These are phyloP conservation scores for Phoeniculus purpureus DNA, from an alignment of 2,797 vertebrate species.

Conservation along the genomic window DNA sequence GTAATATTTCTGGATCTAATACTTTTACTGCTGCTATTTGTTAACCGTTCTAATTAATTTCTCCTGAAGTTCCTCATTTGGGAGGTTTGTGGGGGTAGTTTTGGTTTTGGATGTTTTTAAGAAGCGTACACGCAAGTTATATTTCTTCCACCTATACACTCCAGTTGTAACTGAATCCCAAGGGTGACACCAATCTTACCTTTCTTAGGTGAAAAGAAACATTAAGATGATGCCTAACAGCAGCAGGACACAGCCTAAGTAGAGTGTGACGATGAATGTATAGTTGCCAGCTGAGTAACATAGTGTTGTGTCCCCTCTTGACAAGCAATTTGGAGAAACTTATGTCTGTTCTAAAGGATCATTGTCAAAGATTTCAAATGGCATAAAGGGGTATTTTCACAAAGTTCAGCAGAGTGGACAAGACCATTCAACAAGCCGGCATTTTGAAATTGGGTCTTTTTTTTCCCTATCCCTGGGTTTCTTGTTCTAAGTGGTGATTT, in stretches of 20 bases:
- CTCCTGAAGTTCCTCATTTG: neutral
- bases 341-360: neutral
- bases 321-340: neutral
- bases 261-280: neutral
- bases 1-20: neutral
- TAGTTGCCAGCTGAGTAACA: neutral
- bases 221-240: neutral
- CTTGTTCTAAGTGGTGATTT: neutral
- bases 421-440: neutral
- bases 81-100: fast-evolving
- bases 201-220: neutral
- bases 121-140: neutral
- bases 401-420: neutral
- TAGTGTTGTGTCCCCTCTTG: neutral
- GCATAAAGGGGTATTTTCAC: neutral
- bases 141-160: neutral
- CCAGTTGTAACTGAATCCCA: neutral
- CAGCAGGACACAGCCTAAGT: neutral
- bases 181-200: neutral
- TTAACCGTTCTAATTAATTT: neutral
- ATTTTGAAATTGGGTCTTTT: neutral
- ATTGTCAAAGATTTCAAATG: neutral
- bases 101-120: neutral
- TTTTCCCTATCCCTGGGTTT: neutral
- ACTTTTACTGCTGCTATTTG: neutral